Percentiles rank a stretch among this genome's conserved stretches.
Conservation (phyloP, 2,797 vertebrate species). For the Cyclura pinguis region DNA sequence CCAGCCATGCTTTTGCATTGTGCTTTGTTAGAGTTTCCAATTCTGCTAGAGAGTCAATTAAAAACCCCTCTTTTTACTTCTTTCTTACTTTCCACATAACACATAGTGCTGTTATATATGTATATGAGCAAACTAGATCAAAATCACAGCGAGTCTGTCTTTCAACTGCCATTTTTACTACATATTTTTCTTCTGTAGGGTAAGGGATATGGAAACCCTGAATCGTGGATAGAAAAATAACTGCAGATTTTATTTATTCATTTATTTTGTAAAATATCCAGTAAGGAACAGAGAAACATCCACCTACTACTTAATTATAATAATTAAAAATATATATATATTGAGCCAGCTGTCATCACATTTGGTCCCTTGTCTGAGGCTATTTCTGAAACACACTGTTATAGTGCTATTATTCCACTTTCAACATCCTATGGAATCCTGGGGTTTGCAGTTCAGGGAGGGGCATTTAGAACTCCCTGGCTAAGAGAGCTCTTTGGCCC, state of each 20-base stretch:
- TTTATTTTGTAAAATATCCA: neutral
- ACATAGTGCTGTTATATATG: neutral
- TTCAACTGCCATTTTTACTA: neutral
- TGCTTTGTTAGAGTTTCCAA: neutral
- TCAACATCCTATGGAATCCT: too few species aligned
- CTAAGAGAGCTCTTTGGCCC: too few species aligned
- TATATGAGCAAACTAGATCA: neutral
- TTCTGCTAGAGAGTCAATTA: neutral
- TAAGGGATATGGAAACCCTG: neutral
- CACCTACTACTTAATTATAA: neutral
- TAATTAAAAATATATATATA: too few species aligned
- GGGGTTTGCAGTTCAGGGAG: too few species aligned
- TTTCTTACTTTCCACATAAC: neutral
- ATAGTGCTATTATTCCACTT: too few species aligned
- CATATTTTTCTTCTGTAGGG: too few species aligned
- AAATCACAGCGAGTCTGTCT: too few species aligned
- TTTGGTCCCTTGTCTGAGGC: too few species aligned
- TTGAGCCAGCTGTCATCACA: too few species aligned
- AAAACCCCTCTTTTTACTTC: neutral
- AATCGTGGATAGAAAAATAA: neutral
- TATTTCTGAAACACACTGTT: too few species aligned
- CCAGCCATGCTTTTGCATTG: neutral
- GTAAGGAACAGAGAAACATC: neutral
- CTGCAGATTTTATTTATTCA: neutral
- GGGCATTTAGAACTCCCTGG: too few species aligned